phyloP scores from a whole-genome alignment of 2,113 vertebrate genomes.

The Amphilophus citrinellus region DNA sequence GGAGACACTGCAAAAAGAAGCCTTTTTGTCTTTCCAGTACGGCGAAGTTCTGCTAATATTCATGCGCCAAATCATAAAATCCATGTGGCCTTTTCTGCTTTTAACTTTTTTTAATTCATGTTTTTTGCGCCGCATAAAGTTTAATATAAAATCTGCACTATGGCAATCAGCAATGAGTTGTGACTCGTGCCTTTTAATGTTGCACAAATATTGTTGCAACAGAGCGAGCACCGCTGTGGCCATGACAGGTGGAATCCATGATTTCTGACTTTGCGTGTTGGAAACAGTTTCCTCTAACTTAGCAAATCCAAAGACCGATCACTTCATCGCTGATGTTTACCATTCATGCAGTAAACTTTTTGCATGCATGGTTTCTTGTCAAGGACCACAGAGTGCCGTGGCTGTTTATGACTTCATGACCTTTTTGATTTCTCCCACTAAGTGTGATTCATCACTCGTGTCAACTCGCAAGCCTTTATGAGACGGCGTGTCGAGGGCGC shows the following conservation, averaged over 20 bases:
- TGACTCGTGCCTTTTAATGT: not conserved
- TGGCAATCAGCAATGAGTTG: not conserved
- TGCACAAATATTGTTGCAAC: not conserved
- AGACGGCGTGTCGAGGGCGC: constrained; percentile 29
- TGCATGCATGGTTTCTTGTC: not conserved
- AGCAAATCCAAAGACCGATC: not conserved
- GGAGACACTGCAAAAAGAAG: not conserved
- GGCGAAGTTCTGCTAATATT: not conserved
- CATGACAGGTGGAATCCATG: not conserved
- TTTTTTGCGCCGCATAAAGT: not conserved
- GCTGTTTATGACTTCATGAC: constrained; percentile 31
- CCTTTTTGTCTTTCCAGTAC: not conserved
- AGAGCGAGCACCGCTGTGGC: not conserved
- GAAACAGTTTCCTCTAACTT: not conserved
- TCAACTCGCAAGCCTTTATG: constrained; percentile 28
- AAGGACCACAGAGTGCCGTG: not conserved
- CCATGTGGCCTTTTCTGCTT: not conserved
- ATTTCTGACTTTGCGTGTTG: not conserved
- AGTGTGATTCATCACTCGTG: constrained; percentile 48
- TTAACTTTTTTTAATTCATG: not conserved
- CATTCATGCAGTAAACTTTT: not conserved
- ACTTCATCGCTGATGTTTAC: constrained; percentile 15
- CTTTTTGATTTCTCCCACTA: constrained; percentile 7
- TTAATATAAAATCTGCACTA: not conserved
- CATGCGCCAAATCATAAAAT: not conserved